A percentile compares a stretch with the other conserved stretches of the same genome.
Conservation (phyloP, 2,888 invertebrate species). For the Agonopterix alstromeriana region DNA sequence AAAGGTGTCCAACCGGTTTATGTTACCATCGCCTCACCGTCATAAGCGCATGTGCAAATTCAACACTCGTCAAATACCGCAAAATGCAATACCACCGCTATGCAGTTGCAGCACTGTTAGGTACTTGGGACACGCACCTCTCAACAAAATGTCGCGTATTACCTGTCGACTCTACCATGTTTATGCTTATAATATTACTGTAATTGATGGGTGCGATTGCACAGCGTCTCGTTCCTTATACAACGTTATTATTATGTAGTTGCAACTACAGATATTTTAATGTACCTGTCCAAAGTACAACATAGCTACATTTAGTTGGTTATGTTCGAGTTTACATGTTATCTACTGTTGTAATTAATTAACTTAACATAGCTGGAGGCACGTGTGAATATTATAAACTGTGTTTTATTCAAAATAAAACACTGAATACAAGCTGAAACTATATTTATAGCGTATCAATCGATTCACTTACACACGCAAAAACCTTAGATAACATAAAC, state of each 20-base stretch:
- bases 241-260: conserved; percentile 1
- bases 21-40: conserved; percentile 54
- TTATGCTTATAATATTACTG: conserved; percentile 22
- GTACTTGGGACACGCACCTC: conserved; percentile 24
- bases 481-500: conserved; percentile 3
- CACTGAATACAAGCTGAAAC: too few relatives aligned
- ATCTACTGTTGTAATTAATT: too few relatives aligned
- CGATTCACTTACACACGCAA: background rate
- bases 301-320: background rate
- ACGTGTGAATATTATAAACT: too few relatives aligned
- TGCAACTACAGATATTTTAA: background rate
- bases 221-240: conserved; percentile 10
- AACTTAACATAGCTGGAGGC: too few relatives aligned
- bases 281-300: background rate
- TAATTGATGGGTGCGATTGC: conserved; percentile 28
- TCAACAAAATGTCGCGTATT: conserved; percentile 28
- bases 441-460: too few relatives aligned
- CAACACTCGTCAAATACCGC: conserved; percentile 68
- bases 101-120: conserved; percentile 18
- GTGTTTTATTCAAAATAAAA: too few relatives aligned
- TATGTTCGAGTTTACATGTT: too few relatives aligned
- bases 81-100: conserved; percentile 45
- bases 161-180: conserved; percentile 21
- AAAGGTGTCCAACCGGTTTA: conserved; percentile 71
- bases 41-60: conserved; percentile 70